Conservation (phyloP, 1,140 invertebrate species). For the Aphaenogaster rudis region DNA sequence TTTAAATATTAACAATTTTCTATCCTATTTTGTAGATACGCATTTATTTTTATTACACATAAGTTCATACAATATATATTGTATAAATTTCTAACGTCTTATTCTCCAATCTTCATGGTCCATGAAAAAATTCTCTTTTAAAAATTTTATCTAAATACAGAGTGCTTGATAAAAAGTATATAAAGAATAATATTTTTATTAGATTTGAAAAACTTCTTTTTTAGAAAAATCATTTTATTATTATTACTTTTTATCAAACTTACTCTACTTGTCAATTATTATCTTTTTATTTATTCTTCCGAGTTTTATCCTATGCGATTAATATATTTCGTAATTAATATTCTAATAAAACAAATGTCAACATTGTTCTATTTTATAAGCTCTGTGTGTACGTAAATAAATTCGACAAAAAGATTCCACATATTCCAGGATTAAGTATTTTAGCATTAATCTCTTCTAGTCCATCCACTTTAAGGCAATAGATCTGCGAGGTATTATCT, state of each 20-base stretch:
- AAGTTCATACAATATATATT: not conserved
- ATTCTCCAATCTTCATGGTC: not conserved
- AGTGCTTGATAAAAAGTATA: not conserved
- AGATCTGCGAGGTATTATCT: not conserved
- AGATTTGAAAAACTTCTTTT: not conserved
- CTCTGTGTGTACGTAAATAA: not conserved
- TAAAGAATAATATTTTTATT: not conserved
- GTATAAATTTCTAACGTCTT: not conserved
- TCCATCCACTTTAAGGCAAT: not conserved
- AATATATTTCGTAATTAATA: slow-evolving; percentile 1
- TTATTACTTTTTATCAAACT: not conserved
- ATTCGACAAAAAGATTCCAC: not conserved
- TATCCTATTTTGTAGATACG: not conserved
- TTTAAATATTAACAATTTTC: not conserved
- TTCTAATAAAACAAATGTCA: not conserved
- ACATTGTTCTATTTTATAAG: not conserved
- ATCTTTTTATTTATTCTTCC: not conserved
- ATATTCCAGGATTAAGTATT: not conserved
- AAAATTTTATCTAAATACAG: not conserved
- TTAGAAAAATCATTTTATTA: not conserved
- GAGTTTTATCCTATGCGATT: not conserved
- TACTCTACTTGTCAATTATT: not conserved
- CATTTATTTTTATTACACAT: not conserved
- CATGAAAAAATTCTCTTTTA: not conserved
- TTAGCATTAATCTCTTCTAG: not conserved